Base-by-base conservation (phyloP, 1,140 invertebrate species). In the Gonioctena quinquepunctata region DNA sequence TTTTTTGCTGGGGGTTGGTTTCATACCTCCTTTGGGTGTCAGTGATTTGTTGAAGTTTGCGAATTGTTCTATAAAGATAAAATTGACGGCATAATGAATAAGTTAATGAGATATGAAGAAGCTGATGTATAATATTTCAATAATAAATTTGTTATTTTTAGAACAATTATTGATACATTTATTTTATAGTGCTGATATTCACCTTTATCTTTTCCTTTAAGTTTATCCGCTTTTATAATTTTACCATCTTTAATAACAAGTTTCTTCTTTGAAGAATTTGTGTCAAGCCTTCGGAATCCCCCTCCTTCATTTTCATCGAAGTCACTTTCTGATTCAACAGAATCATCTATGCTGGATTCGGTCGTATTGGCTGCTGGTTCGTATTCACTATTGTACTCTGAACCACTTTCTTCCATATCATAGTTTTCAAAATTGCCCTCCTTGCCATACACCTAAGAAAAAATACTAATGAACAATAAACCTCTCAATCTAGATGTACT, bases 201-300 rank as follows among this genome's bases (percentile, higher is more conserved):
- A 65, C 62, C 66, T 65, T 69, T 72, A 19, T 68, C 66, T 60
- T 74, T 76, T 42, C 74, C 65, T 64, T 69, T 72, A 13, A 66
- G 21, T 70, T 77, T 79, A 27, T 77, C 77, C 11, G 66, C 82
- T 42, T 88, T 89, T 18, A 93, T 87, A 50, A 93, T 89, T 81
- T 90, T 90, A 8, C 89, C 89, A 83, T 92, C 90, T 77, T 90
- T 90, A 59, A 93, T 89, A 21, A 93, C 85, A 7, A 90, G 76
- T 74, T 92, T 93, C 73, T 92, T 93, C 73, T 93, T 93, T 71
- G 87, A 86, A 62, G 87, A 86, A 49, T 83, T 83, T 33, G 86
- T 83, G 23, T 90, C 89, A 0, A 87, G 82, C 57, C 88, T 82
- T 72, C 82, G 83, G 28, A 87, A 86, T 11, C 86, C 61, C 11